Percentiles rank a stretch among this genome's conserved stretches.
phyloP scores from a whole-genome alignment of 2,888 invertebrate genomes.

The Drosophila longiperda region DNA sequence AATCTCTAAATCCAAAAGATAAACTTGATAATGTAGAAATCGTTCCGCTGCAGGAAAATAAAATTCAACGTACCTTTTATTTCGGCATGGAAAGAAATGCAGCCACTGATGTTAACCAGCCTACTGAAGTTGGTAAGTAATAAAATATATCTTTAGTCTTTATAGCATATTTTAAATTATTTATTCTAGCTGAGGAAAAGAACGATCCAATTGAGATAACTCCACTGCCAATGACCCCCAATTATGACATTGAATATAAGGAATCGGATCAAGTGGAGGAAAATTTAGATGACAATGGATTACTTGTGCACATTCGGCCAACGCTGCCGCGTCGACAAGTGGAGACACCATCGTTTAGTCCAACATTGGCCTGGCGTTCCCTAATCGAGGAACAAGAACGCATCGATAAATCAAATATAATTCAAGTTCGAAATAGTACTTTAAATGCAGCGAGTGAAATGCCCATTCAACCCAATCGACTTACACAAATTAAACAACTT shows the following conservation, averaged over 20 bases:
- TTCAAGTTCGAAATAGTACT: conserved; percentile 12
- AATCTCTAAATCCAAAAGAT: conserved; percentile 13
- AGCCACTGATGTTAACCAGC: background rate
- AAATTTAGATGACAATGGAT: conserved; percentile 86
- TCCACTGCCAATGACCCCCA: conserved; percentile 82
- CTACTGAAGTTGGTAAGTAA: conserved; percentile 19
- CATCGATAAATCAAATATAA: conserved; percentile 26
- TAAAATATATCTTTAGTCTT: background rate
- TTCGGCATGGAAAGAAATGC: conserved; percentile 91
- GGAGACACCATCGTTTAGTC: conserved; percentile 92
- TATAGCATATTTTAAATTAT: background rate
- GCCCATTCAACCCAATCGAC: conserved; percentile 57
- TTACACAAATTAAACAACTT: conserved; percentile 27
- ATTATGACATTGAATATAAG: conserved; percentile 87
- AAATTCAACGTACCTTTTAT: conserved; percentile 88
- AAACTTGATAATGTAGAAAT: conserved; percentile 19
- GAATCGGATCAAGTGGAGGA: conserved; percentile 67
- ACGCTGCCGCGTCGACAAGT: conserved; percentile 92
- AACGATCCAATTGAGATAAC: conserved; percentile 9
- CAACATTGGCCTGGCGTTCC: conserved; percentile 93
- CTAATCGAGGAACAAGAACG: conserved; percentile 83
- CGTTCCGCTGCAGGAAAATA: conserved; percentile 26
- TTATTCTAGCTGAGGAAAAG: conserved; percentile 31
- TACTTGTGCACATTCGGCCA: conserved; percentile 90
- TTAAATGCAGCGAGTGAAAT: conserved; percentile 19